Base-by-base conservation (phyloP, 2,113 vertebrate species). In the Craseonycteris thonglongyai region DNA sequence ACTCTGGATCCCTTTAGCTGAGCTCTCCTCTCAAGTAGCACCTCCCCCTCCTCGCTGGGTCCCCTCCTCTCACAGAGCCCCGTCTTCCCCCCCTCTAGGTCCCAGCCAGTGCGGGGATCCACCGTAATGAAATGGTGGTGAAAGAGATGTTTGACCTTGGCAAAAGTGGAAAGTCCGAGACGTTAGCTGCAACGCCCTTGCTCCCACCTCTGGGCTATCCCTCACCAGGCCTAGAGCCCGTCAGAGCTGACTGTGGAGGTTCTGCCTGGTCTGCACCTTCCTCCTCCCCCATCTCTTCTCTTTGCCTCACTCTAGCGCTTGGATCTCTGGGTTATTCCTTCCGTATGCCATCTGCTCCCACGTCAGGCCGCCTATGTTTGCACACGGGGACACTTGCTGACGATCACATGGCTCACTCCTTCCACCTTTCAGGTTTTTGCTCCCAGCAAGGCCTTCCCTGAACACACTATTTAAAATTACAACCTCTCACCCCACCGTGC, bases 91-190 rank as follows among this genome's bases (percentile, higher is more conserved):
- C 58, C n/a, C 28, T 86, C 35, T 28, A n/a, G 22, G 56, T 15
- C 26, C 6, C 0, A 47, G 47, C 21, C 54, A 24, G 66, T 15
- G 47, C 47, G 2, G 19, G 16, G 49, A 63, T 59, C 38, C 8
- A 40, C 33, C 10, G 76, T 72, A 63, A 33, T 30, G 63, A 93
- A 93, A n/a, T 12, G 33, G 45, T 49, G 82, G 18, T 68, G 86
- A 56, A 63, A 92, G 74, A 51, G 40, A 5, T n/a, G n/a, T 80
- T 66, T 30, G 45, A 51, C 58, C 38, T 47, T 2, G 7, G 19
- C 59, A 45, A 59, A 79, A 6, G n/a, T 21, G 59, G 51, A 33
- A 72, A 78, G 42, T 56, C 74, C 28, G 54, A 75, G 58, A 69
- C 26, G 0, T 19, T 56, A 21, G 24, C n/a, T n/a, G 13, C 26